These are phyloP conservation scores for Standfussiana lucernea DNA, from an alignment of 2,888 invertebrate genomes.

Conservation along the genomic window DNA sequence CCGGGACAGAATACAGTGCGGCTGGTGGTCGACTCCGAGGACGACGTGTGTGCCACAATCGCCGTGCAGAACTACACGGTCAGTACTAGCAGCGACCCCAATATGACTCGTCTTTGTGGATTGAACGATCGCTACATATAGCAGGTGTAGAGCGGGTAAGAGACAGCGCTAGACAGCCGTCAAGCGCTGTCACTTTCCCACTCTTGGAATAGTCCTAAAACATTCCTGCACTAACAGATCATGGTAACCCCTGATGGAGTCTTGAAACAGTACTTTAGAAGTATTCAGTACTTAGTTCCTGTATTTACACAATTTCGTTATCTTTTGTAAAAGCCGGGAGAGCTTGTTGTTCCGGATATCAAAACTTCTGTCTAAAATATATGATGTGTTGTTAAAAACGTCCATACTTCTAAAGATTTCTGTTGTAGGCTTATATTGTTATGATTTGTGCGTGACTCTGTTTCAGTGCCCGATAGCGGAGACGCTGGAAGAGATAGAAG, in stretches of 20 bases:
- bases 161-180: no score
- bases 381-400: not conserved
- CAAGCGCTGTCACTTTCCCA: no score
- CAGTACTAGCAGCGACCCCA: not conserved
- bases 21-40: slow-evolving; percentile 77
- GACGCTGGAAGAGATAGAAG: slow-evolving; percentile 70
- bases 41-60: slow-evolving; percentile 83
- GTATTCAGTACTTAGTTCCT: not conserved
- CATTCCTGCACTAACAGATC: no score
- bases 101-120: not conserved
- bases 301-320: not conserved
- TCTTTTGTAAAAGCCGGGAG: not conserved
- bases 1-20: slow-evolving; percentile 78
- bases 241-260: no score
- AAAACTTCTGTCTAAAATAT: not conserved
- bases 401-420: not conserved
- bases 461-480: slow-evolving; percentile 85
- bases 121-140: not conserved
- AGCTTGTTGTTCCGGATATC: not conserved
- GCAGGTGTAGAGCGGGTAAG: not conserved
- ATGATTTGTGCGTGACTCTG: slow-evolving; percentile 6
- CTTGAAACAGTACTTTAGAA: no score
- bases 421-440: not conserved
- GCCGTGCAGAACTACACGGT: slow-evolving; percentile 83
- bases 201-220: no score